Conservation (phyloP, 1,140 invertebrate genomes). For the Leptinotarsa texana region DNA sequence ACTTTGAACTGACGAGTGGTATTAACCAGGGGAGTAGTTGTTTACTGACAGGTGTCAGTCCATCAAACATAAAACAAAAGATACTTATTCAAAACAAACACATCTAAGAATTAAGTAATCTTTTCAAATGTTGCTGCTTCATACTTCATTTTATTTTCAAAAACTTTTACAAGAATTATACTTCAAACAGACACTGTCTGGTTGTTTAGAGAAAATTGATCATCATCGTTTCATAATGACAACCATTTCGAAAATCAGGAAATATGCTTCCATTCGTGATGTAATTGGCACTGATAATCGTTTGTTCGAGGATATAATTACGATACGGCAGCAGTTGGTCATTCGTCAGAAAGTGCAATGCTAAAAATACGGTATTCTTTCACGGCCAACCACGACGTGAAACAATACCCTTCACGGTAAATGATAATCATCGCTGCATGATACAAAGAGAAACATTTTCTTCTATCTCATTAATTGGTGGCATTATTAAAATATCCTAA, state of each 20-base stretch:
- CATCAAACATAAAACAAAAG: no score
- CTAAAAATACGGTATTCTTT: slow-evolving; percentile 28
- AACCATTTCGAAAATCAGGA: background rate
- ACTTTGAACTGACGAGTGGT: no score
- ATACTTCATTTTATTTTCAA: no score
- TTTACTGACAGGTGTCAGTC: no score
- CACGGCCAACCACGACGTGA: slow-evolving; percentile 15
- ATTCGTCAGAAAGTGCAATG: slow-evolving; percentile 23
- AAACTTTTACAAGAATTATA: no score
- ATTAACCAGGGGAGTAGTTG: no score
- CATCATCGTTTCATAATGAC: no score
- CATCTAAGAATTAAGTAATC: no score
- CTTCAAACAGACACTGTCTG: no score
- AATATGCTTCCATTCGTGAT: background rate
- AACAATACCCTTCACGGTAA: slow-evolving; percentile 18
- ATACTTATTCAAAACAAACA: no score
- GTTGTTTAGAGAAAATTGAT: no score
- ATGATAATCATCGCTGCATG: slow-evolving; percentile 16
- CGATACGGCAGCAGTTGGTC: slow-evolving; percentile 10
- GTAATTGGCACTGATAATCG: background rate
- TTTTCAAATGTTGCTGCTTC: no score
- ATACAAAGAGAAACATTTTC: slow-evolving; percentile 13
- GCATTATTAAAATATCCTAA: slow-evolving; percentile 3
- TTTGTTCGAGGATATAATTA: background rate
- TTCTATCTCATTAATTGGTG: background rate